A percentile compares a stretch with the other conserved stretches of the same genome.
Conservation (phyloP, 2,113 vertebrate genomes). For the Catharus bicknelli region DNA sequence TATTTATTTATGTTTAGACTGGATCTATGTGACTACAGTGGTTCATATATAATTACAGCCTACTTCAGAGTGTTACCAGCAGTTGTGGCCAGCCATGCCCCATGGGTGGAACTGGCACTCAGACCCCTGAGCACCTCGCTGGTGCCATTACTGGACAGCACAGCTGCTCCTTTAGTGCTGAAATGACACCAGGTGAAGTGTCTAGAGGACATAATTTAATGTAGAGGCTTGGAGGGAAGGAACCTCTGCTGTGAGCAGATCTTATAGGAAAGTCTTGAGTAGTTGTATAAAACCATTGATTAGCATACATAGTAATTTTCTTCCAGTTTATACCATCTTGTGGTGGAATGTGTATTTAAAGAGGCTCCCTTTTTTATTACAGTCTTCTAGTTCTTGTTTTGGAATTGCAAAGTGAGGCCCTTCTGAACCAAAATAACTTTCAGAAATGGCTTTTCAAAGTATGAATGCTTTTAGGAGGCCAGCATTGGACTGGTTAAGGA, state of each 20-base stretch:
- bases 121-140: not conserved
- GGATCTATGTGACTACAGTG: constrained; percentile 54
- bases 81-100: not conserved
- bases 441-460: constrained; percentile 9
- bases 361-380: constrained; percentile 54
- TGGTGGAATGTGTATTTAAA: constrained; percentile 35
- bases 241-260: not conserved
- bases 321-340: constrained; percentile 59
- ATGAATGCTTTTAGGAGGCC: not conserved
- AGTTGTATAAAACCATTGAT: constrained; percentile 60
- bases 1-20: constrained; percentile 67
- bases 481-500: constrained; percentile 24
- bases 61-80: constrained; percentile 33
- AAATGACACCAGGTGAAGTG: not conserved
- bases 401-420: constrained; percentile 48
- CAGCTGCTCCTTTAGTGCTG: constrained; percentile 35
- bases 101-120: constrained; percentile 42
- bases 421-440: constrained; percentile 53
- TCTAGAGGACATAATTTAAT: not conserved
- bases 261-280: constrained; percentile 42
- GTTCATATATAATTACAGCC: constrained; percentile 65
- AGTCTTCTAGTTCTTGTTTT: constrained; percentile 55
- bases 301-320: constrained; percentile 67
- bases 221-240: not conserved
- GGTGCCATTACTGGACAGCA: constrained; percentile 32